Percentiles rank a stretch among this genome's conserved stretches.
Evolutionary conservation across 2,797 vertebrate genomes (phyloP).

Genomic region (Tragelaphus oryx): DNA sequence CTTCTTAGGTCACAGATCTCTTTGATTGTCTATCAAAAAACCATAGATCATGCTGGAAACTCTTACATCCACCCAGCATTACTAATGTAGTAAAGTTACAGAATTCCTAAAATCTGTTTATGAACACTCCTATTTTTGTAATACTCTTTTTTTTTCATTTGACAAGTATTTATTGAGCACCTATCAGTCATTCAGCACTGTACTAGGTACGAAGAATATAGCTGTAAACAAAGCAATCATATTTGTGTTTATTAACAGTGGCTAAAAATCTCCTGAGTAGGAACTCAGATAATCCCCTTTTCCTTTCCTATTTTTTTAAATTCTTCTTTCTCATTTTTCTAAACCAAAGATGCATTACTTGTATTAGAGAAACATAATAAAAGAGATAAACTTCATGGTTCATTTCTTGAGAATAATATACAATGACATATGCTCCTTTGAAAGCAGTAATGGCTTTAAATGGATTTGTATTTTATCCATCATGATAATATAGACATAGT

Average conservation of each 20-base stretch:
- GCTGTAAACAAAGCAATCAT: background rate
- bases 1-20: background rate
- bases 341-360: conserved; percentile 38
- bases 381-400: conserved; percentile 51
- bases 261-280: conserved; percentile 1
- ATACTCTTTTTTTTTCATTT: background rate
- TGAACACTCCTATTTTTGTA: background rate
- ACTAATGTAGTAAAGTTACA: background rate
- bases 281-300: background rate
- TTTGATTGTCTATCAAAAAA: background rate
- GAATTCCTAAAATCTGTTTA: background rate
- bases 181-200: background rate
- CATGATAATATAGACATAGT: background rate
- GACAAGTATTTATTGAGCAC: background rate
- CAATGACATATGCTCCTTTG: conserved; percentile 25
- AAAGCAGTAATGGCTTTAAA: conserved; percentile 26
- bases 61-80: background rate
- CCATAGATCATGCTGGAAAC: background rate
- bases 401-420: conserved; percentile 44
- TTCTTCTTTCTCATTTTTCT: conserved; percentile 44
- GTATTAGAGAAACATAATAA: conserved; percentile 33
- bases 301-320: background rate
- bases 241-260: conserved; percentile 13
- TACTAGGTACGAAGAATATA: background rate
- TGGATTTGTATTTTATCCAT: conserved; percentile 28